Percentiles rank a stretch among this genome's conserved stretches.
Evolutionary conservation across 2,797 vertebrate genomes (phyloP).

Genomic region (Pseudochirops cupreus): DNA sequence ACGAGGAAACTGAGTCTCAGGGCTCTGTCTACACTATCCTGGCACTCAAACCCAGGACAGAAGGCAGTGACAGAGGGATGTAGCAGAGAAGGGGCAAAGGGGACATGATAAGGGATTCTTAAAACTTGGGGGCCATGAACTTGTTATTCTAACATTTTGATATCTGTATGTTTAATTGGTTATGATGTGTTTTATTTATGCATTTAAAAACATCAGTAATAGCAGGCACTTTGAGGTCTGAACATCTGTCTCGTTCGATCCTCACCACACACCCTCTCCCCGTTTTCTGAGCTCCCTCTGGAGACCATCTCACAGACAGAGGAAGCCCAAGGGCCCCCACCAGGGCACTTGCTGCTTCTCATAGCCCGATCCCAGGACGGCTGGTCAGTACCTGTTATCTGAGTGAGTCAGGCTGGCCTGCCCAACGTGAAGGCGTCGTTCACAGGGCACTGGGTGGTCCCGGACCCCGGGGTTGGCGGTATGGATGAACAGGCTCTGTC

Average conservation of each 20-base stretch:
- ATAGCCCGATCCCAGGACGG: background rate
- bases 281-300: background rate
- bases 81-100: background rate
- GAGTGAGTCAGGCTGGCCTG: slow-evolving; percentile 87
- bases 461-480: slow-evolving; percentile 86
- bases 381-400: slow-evolving; percentile 89
- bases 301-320: background rate
- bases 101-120: background rate
- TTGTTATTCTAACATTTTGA: background rate
- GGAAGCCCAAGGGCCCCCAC: no score
- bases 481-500: slow-evolving; percentile 88
- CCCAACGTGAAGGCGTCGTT: slow-evolving; percentile 87
- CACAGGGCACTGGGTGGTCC: slow-evolving; percentile 88
- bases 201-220: background rate
- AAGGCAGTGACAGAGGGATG: background rate
- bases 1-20: background rate
- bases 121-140: background rate
- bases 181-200: background rate
- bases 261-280: background rate
- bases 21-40: background rate
- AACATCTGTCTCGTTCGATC: background rate
- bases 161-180: background rate
- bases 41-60: background rate
- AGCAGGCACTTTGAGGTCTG: no score
- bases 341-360: background rate